A percentile compares a stretch with the other conserved stretches of the same genome.
Conservation (phyloP, 2,888 invertebrate genomes). For the Drosophila ezoana region DNA sequence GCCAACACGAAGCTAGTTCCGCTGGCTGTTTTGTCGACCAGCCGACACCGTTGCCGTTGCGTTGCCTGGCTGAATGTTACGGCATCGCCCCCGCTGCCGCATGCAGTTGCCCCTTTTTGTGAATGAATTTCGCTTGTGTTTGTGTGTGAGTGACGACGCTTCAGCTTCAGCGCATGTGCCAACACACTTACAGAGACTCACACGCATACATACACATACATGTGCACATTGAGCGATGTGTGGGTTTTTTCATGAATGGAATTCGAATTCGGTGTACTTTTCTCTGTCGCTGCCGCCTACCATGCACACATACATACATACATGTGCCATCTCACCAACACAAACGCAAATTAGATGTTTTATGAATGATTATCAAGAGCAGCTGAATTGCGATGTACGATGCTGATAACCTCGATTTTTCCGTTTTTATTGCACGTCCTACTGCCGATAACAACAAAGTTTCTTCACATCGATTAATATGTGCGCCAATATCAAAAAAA, state of each 20-base stretch:
- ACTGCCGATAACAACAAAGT: constrained; percentile 44
- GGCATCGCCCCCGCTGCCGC: constrained; percentile 65
- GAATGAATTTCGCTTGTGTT: constrained; percentile 71
- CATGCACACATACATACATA: constrained; percentile 21
- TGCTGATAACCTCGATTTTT: constrained; percentile 61
- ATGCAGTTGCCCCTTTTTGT: constrained; percentile 75
- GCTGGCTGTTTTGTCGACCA: constrained; percentile 58
- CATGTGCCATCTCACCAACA: constrained; percentile 34
- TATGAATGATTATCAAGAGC: constrained; percentile 75
- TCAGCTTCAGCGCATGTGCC: constrained; percentile 68
- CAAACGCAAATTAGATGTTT: constrained; percentile 61
- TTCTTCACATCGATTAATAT: constrained; percentile 60
- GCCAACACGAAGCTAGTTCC: constrained; percentile 68
- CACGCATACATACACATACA: constrained; percentile 27
- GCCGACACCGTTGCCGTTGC: constrained; percentile 37
- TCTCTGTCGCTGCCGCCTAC: constrained; percentile 68
- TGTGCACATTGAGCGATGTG: constrained; percentile 62
- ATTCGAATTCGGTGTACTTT: constrained; percentile 81
- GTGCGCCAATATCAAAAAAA: constrained; percentile 62
- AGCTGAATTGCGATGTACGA: constrained; percentile 48
- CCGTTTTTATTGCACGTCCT: constrained; percentile 23
- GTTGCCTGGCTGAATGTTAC: constrained; percentile 66
- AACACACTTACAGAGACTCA: constrained; percentile 47
- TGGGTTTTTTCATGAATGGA: constrained; percentile 81
- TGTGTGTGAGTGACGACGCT: constrained; percentile 57